Base-by-base conservation (phyloP, 2,797 vertebrate genomes). In the Spinus pinus region DNA sequence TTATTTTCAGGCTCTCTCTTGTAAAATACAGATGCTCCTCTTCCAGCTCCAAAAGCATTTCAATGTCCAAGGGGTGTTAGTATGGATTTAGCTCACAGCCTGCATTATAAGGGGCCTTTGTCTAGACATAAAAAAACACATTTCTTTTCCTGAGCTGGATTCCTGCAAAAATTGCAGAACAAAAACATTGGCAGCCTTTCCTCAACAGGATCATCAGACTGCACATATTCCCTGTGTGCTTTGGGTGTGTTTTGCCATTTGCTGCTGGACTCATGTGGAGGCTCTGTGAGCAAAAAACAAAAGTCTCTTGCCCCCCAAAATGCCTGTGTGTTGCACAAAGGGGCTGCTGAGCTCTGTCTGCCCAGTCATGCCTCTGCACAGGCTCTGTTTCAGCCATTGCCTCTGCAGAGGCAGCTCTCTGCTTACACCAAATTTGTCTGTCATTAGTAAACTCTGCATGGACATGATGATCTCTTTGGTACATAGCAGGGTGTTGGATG, bases 1-100 rank as follows among this genome's bases (percentile, higher is more conserved):
- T 67, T 91, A 25, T 85, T 93, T 95, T 91, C 46, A 81, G 69
- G 24, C 46, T 57, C 61, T 88, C 33, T 73, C 42, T 73, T 10
- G 2, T 57, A 71, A 87, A 69, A 61, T 74, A 71, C 49, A 73
- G 71, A 67, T 80, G 53, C 28, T 73, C 4, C 31, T 85, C 28
- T 92, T 85, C 49, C 37, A 79, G 27, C n/a, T 77, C 44, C 46
- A 82, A 77, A 86, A 12, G 12, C 25, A 41, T 75, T 66, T 83
- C 35, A 17, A 20, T 30, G 33, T 94, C 67, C 49, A 47, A 37
- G n/a, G n/a, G 46, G 4, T 77, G 31, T 74, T 65, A 73, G 28
- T n/a, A 53, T 37, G 60, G 57, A 77, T 92, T 81, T 79, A 54
- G 41, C 22, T 81, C 60, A 64, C 18, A 47, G 42, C 15, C 64